These are phyloP conservation scores for Paraplagusia blochii DNA, from an alignment of 2,113 vertebrate genomes.

Conservation along the genomic window DNA sequence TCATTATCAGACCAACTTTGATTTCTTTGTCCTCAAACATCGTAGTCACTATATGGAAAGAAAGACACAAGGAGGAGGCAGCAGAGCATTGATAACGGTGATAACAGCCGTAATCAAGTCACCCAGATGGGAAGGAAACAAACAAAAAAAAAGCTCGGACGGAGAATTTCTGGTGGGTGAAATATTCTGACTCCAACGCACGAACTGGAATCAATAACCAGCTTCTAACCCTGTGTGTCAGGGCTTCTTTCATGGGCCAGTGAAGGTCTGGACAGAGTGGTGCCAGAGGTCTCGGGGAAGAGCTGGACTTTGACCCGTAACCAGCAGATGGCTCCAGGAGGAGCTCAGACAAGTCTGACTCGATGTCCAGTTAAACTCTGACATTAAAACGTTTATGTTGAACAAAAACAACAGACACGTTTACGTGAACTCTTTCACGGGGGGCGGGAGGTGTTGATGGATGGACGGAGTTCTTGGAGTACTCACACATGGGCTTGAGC, in stretches of 20 bases:
- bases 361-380: conserved; percentile 43
- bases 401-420: conserved; percentile 29
- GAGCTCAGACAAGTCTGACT: conserved; percentile 38
- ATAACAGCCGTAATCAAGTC: conserved; percentile 59
- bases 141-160: conserved; percentile 20
- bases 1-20: conserved; percentile 56
- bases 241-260: conserved; percentile 40
- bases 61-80: conserved; percentile 40
- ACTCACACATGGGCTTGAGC: conserved; percentile 99
- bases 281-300: conserved; percentile 55
- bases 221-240: conserved; percentile 57
- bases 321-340: conserved; percentile 53
- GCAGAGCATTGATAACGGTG: conserved; percentile 49
- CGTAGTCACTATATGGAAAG: conserved; percentile 36
- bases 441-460: conserved; percentile 15
- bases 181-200: conserved; percentile 68
- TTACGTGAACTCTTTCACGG: conserved; percentile 22
- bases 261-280: conserved; percentile 46
- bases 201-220: conserved; percentile 75
- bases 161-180: conserved; percentile 72
- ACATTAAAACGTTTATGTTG: conserved; percentile 35
- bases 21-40: conserved; percentile 49
- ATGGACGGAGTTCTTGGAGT: conserved; percentile 18
- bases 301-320: conserved; percentile 53
- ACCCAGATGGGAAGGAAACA: conserved; percentile 18